phyloP scores from a whole-genome alignment of 30 jellyfish, hydroid and myxozoan genomes.

The Turritopsis rubra region DNA sequence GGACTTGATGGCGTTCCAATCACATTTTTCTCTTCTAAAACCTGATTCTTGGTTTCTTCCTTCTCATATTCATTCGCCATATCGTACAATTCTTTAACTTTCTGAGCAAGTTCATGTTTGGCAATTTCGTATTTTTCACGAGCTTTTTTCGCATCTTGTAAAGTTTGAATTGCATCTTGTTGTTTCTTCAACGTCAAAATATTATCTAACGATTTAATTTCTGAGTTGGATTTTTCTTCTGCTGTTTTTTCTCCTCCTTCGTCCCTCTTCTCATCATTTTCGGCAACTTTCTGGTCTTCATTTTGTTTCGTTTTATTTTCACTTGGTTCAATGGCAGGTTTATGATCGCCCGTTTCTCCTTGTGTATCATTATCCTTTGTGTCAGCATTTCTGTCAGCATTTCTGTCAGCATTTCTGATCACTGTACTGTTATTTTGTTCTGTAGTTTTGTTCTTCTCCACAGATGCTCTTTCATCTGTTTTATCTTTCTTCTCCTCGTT shows the following conservation, averaged over 20 bases:
- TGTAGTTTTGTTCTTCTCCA: not conserved
- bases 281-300: constrained; percentile 12
- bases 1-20: constrained; percentile 26
- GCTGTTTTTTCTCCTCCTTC: constrained; percentile 11
- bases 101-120: constrained; percentile 60
- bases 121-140: constrained; percentile 66
- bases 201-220: constrained; percentile 2
- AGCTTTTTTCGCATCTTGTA: constrained; percentile 86
- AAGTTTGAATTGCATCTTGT: constrained; percentile 44
- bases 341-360: constrained; percentile 26
- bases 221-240: not conserved
- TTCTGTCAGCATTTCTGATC: constrained; percentile 12
- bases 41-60: constrained; percentile 31
- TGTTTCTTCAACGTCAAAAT: constrained; percentile 20
- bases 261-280: constrained; percentile 2
- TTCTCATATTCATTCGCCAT: constrained; percentile 73
- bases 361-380: constrained; percentile 31
- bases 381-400: constrained; percentile 22
- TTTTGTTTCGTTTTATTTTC: not conserved
- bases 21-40: constrained; percentile 39
- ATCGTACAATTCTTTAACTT: constrained; percentile 65
- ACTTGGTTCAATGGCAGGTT: not conserved
- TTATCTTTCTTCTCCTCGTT: not conserved
- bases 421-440: constrained; percentile 27
- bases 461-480: not conserved